A percentile compares a stretch with the other conserved stretches of the same genome.
These are phyloP conservation scores for Acridotheres tristis DNA, from an alignment of 2,797 vertebrate genomes.

Conservation along the genomic window DNA sequence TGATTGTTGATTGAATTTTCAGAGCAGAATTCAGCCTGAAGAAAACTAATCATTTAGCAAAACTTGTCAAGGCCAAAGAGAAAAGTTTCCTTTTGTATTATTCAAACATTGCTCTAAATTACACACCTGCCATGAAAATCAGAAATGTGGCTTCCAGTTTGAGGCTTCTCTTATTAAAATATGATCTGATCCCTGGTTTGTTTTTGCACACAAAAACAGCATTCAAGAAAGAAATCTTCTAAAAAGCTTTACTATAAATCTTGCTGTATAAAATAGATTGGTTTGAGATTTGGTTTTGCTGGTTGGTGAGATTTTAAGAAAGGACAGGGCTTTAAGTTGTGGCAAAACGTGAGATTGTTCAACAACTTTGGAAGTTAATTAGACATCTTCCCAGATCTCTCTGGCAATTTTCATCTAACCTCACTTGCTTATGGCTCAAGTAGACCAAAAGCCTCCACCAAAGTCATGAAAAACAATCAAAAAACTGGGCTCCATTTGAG, in stretches of 20 bases:
- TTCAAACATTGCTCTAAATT: neutral
- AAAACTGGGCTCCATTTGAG: neutral
- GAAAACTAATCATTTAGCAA: neutral
- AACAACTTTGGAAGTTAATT: neutral
- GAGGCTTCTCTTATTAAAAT: neutral
- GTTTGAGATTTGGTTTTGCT: neutral
- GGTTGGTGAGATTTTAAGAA: neutral
- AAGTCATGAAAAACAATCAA: neutral
- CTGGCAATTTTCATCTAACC: neutral
- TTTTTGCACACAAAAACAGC: neutral
- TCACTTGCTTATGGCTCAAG: neutral
- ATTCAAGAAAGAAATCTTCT: neutral
- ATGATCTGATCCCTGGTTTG: neutral
- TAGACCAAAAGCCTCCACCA: neutral
- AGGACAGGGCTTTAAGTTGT: neutral
- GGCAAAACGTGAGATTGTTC: neutral
- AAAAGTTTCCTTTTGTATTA: neutral
- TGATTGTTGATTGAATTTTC: neutral
- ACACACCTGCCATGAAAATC: neutral
- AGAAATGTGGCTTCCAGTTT: neutral
- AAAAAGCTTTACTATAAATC: neutral
- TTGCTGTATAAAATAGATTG: neutral
- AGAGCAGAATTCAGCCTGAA: neutral
- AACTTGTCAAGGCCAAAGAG: neutral
- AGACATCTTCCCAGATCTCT: neutral